Conservation (phyloP, 2,113 vertebrate genomes). For the Maccullochella peelii region DNA sequence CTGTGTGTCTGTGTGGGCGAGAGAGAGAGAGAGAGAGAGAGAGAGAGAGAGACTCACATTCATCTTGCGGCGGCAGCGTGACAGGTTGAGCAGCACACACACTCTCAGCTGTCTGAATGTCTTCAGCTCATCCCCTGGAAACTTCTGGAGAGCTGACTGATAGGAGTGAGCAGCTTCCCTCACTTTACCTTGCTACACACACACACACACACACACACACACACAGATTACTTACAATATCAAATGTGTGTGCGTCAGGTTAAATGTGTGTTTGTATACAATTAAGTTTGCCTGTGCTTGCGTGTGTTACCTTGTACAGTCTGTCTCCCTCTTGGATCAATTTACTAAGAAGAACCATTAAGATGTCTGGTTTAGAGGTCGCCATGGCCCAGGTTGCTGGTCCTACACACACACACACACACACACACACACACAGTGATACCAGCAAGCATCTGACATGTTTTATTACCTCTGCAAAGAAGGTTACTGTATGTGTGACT, state of each 20-base stretch:
- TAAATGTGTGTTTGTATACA: neutral
- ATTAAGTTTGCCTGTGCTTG: neutral
- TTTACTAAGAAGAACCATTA: slow-evolving; percentile 98
- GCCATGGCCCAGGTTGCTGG: slow-evolving; percentile 99
- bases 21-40: neutral
- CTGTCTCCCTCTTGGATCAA: slow-evolving; percentile 98
- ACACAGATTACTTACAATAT: neutral
- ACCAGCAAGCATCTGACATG: neutral
- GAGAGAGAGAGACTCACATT: slow-evolving; percentile 85
- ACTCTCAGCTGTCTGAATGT: slow-evolving; percentile 96
- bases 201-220: slow-evolving; percentile 14
- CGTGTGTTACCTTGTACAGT: slow-evolving; percentile 93
- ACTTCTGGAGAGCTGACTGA: slow-evolving; percentile 97
- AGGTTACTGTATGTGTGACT: neutral
- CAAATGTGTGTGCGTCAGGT: neutral
- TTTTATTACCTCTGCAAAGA: neutral
- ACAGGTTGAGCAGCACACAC: slow-evolving; percentile 96
- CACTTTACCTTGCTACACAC: slow-evolving; percentile 92
- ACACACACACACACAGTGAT: slow-evolving; percentile 1
- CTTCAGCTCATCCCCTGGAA: slow-evolving; percentile 97
- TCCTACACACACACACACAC: slow-evolving; percentile 82
- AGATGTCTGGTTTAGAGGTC: slow-evolving; percentile 98
- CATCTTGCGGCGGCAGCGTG: slow-evolving; percentile 97
- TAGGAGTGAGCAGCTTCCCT: slow-evolving; percentile 96
- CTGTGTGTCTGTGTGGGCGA: neutral